These are phyloP conservation scores for Epinotia nisella DNA, from an alignment of 2,888 invertebrate genomes.

Conservation along the genomic window DNA sequence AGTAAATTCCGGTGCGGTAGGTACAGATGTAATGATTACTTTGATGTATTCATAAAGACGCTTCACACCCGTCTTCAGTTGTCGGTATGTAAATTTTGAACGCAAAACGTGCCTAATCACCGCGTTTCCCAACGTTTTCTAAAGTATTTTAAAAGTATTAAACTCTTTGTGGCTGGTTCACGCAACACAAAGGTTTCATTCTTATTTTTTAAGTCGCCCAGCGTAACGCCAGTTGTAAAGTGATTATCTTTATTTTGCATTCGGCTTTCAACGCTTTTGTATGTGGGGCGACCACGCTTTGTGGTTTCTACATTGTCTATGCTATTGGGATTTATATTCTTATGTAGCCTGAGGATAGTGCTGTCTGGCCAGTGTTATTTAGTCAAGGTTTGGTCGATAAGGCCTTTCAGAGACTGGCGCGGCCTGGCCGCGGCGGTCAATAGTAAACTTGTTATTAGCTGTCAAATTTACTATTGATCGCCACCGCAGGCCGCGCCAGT, in stretches of 20 bases:
- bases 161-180: slow-evolving; percentile 42
- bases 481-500: too few species aligned
- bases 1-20: background rate
- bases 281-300: slow-evolving; percentile 41
- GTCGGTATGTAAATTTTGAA: slow-evolving; percentile 47
- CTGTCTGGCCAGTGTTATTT: background rate
- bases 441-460: too few species aligned
- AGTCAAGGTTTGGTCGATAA: background rate
- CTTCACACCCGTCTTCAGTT: slow-evolving; percentile 20
- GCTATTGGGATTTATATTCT: slow-evolving; percentile 12
- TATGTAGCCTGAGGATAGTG: slow-evolving; percentile 14
- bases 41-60: slow-evolving; percentile 25
- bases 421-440: too few species aligned
- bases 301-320: slow-evolving; percentile 32
- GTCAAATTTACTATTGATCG: too few species aligned
- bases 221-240: slow-evolving; percentile 46
- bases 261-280: slow-evolving; percentile 46
- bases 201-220: slow-evolving; percentile 45
- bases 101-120: slow-evolving; percentile 47
- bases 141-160: slow-evolving; percentile 43
- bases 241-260: slow-evolving; percentile 47
- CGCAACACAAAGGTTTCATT: slow-evolving; percentile 43
- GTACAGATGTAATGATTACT: slow-evolving; percentile 13
- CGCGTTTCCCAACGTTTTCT: slow-evolving; percentile 49
- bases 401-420: too few species aligned